Base-by-base conservation (phyloP, 2,888 invertebrate species). In the Drosophila helvetica region DNA sequence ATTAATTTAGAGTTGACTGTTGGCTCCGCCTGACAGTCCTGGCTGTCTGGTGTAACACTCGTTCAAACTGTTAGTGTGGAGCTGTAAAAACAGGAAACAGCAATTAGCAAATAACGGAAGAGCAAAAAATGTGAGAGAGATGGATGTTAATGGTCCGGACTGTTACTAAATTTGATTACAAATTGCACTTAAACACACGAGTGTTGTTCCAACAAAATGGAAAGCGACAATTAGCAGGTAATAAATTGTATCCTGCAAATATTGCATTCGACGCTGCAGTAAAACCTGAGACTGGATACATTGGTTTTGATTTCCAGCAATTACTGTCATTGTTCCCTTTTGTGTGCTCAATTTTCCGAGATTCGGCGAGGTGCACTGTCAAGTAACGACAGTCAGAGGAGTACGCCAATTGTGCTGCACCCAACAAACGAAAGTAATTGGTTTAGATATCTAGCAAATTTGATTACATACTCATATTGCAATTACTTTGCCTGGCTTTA, bases 141-240 rank as follows among this genome's bases (percentile, higher is more conserved):
- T 25, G 42, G 30, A 10, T 55, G 47, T 48, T 55, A 50, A 43
- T 27, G 30, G 1, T 30, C 67, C 19, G 50, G 55, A 66, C 55
- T 55, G 54, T 43, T 48, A 33, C 18, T 25, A 55, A 66, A 66
- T 66, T 25, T 18, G 9, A 67, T 67, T 67, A 45, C 33, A 15
- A 38, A 38, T 38, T 15, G 38, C 38, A 15, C 38, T 38, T 38
- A n/a, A 38, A 15, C 0, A 15, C 38, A 38, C 6, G 7, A 38
- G 1, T 15, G 6, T 3, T 12, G 33, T 33, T 33, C 1, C 4
- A 33, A 3, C 12, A 33, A 27, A 27, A 27, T 8, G 8, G 25
- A 7, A 25, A 7, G 25, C 25, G 7, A 7, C 7, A 25, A 25
- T 25, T 25, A 25, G 25, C 6, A 6, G 25, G 7, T 7, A 7